Evolutionary conservation across 2,888 invertebrate species (phyloP).

Genomic region (Iselma pallidipennis): DNA sequence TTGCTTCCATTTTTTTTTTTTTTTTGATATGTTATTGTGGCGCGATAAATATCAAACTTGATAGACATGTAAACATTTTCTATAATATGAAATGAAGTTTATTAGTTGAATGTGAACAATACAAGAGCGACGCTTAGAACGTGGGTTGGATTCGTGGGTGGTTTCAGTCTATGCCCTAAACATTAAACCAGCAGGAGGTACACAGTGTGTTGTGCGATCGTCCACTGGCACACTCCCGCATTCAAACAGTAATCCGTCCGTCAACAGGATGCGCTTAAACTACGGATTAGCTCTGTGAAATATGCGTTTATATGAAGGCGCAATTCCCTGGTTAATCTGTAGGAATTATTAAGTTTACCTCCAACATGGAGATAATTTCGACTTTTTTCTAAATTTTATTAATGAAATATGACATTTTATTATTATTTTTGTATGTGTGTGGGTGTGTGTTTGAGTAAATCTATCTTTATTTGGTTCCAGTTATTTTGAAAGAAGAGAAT

Average conservation of each 20-base stretch:
- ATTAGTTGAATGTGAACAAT: background rate
- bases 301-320: constrained; percentile 44
- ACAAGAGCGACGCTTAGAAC: constrained; percentile 5
- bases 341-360: background rate
- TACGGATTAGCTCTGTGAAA: constrained; percentile 47
- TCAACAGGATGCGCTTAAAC: constrained; percentile 49
- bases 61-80: background rate
- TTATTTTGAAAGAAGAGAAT: background rate
- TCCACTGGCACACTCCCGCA: constrained; percentile 40
- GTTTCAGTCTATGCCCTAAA: constrained; percentile 12
- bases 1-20: no score
- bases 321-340: constrained; percentile 8
- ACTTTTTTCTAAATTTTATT: no score
- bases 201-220: constrained; percentile 27
- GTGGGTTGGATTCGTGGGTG: constrained; percentile 24
- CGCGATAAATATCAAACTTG: background rate
- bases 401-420: no score
- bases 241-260: constrained; percentile 48
- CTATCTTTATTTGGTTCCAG: no score
- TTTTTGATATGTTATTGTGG: no score
- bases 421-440: no score
- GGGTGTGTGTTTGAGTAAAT: no score
- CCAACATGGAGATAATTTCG: background rate
- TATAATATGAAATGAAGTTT: background rate
- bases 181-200: constrained; percentile 23